Base-by-base conservation (phyloP, 1,140 invertebrate species). In the Matsumurasca onukii region DNA sequence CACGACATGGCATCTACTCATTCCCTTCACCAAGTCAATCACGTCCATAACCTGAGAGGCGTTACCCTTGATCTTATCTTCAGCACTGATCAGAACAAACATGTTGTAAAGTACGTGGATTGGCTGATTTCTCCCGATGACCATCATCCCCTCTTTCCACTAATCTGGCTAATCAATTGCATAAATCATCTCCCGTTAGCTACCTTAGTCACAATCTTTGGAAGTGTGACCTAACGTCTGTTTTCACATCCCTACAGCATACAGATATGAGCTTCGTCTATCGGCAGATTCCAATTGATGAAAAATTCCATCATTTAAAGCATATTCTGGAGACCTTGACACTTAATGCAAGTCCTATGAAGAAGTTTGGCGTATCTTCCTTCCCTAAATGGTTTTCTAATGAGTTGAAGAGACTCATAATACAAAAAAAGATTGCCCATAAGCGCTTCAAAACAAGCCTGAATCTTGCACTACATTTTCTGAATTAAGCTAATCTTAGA, bases 341-440 rank as follows among this genome's bases (percentile, higher is more conserved):
- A 5, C 12, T 52, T 12, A 5, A 52, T 5, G 49, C 49, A 52
- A 52, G 49, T 52, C 49, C 49, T n/a, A 52, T 12, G 49, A 52
- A 24, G 22, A 52, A 20, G 20, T 52, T n/a, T 24, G 5, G 49
- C 22, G 22, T n/a, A 15, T n/a, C 49, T 52, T 3, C 3, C 22
- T 52, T 52, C 49, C 49, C 20, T 5, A 52, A 22, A 20, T 52
- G 49, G 49, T 52, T 52, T 24, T 52, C 49, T 52, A 5, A 20
- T 52, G 17, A 39, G 5, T 24, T 52, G 49, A 52, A 52, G 49
- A 52, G 49, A 52, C 49, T 52, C 5, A 20, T 52, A 52, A 52
- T 20, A n/a, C 49, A n/a, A 20, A 52, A 52, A 24, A 52, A 52
- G 22, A 12, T 52, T 5, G 49, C 49, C 22, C 22, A 52, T 5